phyloP scores from a whole-genome alignment of 2,797 vertebrate species.

The Notolabrus celidotus region DNA sequence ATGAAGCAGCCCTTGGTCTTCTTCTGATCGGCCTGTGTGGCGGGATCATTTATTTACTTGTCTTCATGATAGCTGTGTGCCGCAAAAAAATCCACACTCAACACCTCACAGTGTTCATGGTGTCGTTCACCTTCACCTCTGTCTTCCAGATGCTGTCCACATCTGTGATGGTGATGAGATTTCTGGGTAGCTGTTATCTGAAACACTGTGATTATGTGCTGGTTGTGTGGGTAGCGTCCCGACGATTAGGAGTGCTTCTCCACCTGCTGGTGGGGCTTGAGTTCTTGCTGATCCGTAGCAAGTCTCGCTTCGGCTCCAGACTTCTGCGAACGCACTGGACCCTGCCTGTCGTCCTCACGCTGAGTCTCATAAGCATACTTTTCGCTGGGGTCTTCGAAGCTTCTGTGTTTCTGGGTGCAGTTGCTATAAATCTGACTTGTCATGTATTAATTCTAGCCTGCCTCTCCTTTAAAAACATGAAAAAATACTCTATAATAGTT shows the following conservation, averaged over 20 bases:
- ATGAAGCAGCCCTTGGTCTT: neutral
- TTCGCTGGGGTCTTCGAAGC: neutral
- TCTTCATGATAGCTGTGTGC: neutral
- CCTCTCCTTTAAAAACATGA: fast-evolving
- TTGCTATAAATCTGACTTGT: neutral
- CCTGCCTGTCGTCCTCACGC: neutral
- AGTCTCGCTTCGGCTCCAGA: too few species aligned
- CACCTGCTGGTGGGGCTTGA: conserved; percentile 8
- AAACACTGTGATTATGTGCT: neutral
- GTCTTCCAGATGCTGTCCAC: neutral
- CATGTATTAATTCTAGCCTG: fast-evolving
- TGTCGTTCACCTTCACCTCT: neutral
- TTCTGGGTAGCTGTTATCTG: neutral
- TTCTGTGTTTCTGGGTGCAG: neutral
- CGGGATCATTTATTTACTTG: neutral
- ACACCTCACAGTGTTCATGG: neutral
- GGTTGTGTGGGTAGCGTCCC: neutral
- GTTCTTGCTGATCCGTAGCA: neutral
- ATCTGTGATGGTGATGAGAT: fast-evolving
- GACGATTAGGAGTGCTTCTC: neutral
- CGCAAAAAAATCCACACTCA: neutral
- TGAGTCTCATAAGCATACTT: neutral
- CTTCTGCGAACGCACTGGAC: neutral
- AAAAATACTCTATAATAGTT: neutral
- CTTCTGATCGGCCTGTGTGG: neutral